phyloP scores from a whole-genome alignment of 2,113 vertebrate genomes.

The Myiozetetes cayanensis region DNA sequence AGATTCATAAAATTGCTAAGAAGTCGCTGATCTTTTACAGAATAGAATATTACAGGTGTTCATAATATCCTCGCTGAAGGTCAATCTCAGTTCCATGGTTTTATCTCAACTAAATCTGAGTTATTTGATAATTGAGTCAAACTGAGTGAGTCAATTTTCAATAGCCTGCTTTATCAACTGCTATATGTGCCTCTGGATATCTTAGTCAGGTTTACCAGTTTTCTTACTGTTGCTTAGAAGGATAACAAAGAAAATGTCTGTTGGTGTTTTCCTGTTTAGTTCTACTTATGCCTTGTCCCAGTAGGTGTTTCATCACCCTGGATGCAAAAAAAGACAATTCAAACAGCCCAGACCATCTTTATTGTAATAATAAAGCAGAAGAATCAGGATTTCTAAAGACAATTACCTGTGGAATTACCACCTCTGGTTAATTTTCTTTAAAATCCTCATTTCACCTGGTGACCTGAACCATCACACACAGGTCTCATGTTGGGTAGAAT shows the following conservation, averaged over 20 bases:
- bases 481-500: background rate
- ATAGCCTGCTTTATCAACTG: background rate
- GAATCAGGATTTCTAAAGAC: background rate
- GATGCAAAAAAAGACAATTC: background rate
- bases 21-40: background rate
- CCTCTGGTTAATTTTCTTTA: background rate
- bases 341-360: background rate
- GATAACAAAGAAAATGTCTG: background rate
- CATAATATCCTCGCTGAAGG: background rate
- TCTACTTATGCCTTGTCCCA: background rate
- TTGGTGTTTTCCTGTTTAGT: background rate
- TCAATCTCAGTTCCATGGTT: background rate
- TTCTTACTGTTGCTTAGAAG: background rate
- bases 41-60: background rate
- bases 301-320: background rate
- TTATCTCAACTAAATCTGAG: background rate
- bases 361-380: background rate
- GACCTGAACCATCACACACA: background rate
- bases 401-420: background rate
- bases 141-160: background rate
- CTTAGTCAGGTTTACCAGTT: background rate
- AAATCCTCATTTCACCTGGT: background rate
- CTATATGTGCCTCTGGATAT: background rate
- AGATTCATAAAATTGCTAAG: background rate
- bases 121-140: background rate